A percentile compares a stretch with the other conserved stretches of the same genome.
Evolutionary conservation across 92 coral and sea anemone genomes (phyloP).

Genomic region (Virgularia gustaviana): DNA sequence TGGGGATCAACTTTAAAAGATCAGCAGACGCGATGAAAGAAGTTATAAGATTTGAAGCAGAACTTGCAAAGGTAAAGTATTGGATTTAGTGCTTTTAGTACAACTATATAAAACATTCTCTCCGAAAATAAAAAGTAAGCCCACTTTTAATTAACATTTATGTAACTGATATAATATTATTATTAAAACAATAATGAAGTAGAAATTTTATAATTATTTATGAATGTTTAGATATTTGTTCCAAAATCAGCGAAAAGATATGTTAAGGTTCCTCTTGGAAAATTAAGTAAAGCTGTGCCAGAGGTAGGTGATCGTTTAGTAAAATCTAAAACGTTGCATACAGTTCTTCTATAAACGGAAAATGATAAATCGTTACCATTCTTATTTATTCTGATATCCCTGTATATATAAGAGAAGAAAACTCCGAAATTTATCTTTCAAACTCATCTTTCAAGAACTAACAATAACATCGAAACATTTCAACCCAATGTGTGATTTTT

Average conservation of each 20-base stretch:
- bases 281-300: slow-evolving; percentile 75
- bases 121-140: no score
- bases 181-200: background rate
- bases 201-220: slow-evolving; percentile 1
- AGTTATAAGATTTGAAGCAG: slow-evolving; percentile 70
- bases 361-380: no score
- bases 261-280: slow-evolving; percentile 67
- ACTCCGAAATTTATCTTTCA: no score
- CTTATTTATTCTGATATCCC: no score
- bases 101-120: no score
- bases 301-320: slow-evolving; percentile 53
- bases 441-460: no score
- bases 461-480: no score
- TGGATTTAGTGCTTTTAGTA: background rate
- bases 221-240: slow-evolving; percentile 69
- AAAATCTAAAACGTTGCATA: no score
- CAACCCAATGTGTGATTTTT: no score
- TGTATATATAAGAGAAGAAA: no score
- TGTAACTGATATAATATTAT: background rate
- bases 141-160: no score
- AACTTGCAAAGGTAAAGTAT: slow-evolving; percentile 81
- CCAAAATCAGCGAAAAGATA: slow-evolving; percentile 86
- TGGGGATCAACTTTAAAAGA: slow-evolving; percentile 45
- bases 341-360: no score
- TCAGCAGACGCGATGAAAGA: slow-evolving; percentile 64